Evolutionary conservation across 2,113 vertebrate species (phyloP).

Genomic region (Atlantisia rogersi): DNA sequence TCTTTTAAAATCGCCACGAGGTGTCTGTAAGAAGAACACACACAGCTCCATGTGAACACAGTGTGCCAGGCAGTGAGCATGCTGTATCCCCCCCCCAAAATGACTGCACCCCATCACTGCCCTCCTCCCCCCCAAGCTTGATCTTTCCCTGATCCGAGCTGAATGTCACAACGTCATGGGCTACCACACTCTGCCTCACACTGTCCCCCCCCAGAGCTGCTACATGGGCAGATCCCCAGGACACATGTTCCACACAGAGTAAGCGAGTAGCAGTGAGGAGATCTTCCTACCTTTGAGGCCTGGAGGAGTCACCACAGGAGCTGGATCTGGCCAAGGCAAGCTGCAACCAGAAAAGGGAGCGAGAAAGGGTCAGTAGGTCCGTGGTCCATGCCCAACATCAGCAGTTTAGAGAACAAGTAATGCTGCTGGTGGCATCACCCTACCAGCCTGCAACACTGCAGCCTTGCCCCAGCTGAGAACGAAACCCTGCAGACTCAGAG

Average conservation of each 20-base stretch:
- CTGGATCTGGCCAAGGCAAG: conserved; percentile 72
- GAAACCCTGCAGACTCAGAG: background rate
- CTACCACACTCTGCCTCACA: accelerated
- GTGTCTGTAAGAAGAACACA: conserved; percentile 48
- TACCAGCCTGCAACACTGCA: accelerated
- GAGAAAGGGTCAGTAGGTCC: background rate
- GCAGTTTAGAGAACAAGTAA: background rate
- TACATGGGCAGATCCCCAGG: accelerated
- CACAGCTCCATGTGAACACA: accelerated
- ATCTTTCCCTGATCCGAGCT: no score
- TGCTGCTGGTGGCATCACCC: background rate
- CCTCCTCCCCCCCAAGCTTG: no score
- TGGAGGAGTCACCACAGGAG: conserved; percentile 66
- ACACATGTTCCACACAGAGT: accelerated
- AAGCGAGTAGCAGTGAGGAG: background rate
- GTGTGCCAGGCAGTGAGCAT: background rate
- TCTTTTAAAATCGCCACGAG: conserved; percentile 83
- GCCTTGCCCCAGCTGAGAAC: background rate
- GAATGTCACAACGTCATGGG: background rate
- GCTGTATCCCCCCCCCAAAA: no score
- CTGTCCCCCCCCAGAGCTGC: accelerated
- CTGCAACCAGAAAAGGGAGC: conserved; percentile 57
- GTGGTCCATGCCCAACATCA: background rate
- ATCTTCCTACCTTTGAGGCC: conserved; percentile 74
- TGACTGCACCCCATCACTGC: no score